phyloP scores from a whole-genome alignment of 2,888 invertebrate genomes.

The Caenorhabditis afra region DNA sequence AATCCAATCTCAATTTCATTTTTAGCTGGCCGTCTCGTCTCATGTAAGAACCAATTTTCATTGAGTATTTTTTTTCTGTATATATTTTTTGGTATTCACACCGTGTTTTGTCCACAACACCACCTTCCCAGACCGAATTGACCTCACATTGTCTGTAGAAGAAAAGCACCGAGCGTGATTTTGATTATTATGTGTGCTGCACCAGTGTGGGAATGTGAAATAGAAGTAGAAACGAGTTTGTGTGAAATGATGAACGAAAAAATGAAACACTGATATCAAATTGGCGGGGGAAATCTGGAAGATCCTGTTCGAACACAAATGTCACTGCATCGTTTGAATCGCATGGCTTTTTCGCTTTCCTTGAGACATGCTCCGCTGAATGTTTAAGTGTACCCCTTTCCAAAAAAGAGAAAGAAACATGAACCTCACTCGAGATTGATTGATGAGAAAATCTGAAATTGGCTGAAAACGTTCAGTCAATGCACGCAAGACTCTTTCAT shows the following conservation, averaged over 20 bases:
- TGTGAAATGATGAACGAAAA: too few species aligned
- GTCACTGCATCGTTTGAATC: conserved; percentile 28
- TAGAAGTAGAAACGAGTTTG: conserved; percentile 17
- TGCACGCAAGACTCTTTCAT: not conserved
- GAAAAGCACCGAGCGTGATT: conserved; percentile 17
- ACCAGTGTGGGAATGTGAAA: conserved; percentile 38
- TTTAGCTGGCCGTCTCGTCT: conserved; percentile 80
- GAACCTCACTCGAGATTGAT: conserved; percentile 31
- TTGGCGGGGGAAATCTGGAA: conserved; percentile 18
- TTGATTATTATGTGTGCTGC: conserved; percentile 43
- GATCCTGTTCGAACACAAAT: not conserved
- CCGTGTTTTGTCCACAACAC: conserved; percentile 50
- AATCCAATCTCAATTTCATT: conserved; percentile 43
- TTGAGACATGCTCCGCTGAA: conserved; percentile 34
- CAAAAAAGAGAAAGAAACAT: conserved; percentile 15
- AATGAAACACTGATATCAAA: conserved; percentile 1
- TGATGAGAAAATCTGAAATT: not conserved
- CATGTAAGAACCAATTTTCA: conserved; percentile 75
- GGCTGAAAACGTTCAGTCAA: not conserved
- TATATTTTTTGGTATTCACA: conserved; percentile 39
- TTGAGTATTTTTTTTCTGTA: conserved; percentile 45
- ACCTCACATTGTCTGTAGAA: conserved; percentile 10
- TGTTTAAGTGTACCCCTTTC: conserved; percentile 1
- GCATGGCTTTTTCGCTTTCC: conserved; percentile 47
- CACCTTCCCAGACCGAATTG: conserved; percentile 19